Evolutionary conservation across 2,113 vertebrate species (phyloP).

Genomic region (Bos taurus): DNA sequence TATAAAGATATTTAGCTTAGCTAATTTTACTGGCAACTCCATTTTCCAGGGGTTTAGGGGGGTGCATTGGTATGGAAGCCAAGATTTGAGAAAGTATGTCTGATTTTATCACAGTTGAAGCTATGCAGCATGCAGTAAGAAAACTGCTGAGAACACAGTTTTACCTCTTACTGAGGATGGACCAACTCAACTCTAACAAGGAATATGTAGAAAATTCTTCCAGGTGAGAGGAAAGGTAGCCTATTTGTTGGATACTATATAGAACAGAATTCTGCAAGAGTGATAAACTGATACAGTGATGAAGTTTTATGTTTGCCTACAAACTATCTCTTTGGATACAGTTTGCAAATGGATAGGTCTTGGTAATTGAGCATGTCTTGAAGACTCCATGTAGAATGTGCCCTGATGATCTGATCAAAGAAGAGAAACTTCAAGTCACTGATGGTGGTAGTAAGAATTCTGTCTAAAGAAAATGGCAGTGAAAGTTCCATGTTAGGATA

Average conservation of each 20-base stretch:
- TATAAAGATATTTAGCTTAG: neutral
- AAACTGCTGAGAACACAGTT: neutral
- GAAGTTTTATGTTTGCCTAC: neutral
- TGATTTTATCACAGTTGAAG: neutral
- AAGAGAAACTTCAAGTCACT: neutral
- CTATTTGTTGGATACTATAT: fast-evolving
- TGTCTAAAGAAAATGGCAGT: neutral
- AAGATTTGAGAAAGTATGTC: neutral
- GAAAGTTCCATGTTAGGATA: neutral
- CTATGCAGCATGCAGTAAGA: neutral
- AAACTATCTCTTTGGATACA: neutral
- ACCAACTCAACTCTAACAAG: neutral
- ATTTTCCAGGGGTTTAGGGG: neutral
- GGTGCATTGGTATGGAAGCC: neutral
- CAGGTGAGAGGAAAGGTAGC: neutral
- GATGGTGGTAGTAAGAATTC: neutral
- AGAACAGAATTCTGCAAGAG: neutral
- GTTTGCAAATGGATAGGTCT: neutral
- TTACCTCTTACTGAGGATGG: neutral
- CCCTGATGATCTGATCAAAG: neutral
- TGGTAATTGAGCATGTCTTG: neutral
- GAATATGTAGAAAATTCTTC: neutral
- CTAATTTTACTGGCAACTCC: neutral
- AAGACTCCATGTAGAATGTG: neutral
- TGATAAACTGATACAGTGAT: neutral